A percentile compares a stretch with the other conserved stretches of the same genome.
Evolutionary conservation across 1,140 invertebrate genomes (phyloP).

Genomic region (Laodelphax striatellus): DNA sequence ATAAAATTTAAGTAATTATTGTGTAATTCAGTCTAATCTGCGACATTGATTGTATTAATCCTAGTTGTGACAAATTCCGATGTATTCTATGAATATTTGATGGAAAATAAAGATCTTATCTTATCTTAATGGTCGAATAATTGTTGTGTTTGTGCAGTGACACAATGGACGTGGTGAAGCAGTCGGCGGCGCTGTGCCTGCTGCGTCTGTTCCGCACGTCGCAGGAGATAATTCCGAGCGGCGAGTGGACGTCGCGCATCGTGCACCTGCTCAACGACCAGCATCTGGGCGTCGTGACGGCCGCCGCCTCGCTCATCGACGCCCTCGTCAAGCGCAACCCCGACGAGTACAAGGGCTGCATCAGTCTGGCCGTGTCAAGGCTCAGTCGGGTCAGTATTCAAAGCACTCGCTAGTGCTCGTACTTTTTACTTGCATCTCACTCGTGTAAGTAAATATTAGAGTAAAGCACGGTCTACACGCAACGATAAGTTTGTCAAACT

Average conservation of each 20-base stretch:
- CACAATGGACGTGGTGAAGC: slow-evolving; percentile 99
- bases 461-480: too few relatives aligned
- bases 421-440: too few relatives aligned
- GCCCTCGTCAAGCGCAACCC: slow-evolving; percentile 96
- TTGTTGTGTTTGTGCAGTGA: slow-evolving; percentile 53
- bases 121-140: too few relatives aligned
- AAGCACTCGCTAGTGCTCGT: too few relatives aligned
- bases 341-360: slow-evolving; percentile 98
- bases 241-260: slow-evolving; percentile 97
- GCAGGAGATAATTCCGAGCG: slow-evolving; percentile 89
- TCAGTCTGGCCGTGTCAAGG: slow-evolving; percentile 92
- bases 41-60: too few relatives aligned
- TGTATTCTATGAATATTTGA: too few relatives aligned
- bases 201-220: slow-evolving; percentile 85
- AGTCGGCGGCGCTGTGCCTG: slow-evolving; percentile 95
- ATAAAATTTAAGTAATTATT: too few relatives aligned
- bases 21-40: too few relatives aligned
- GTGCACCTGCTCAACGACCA: slow-evolving; percentile 98
- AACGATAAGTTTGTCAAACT: too few relatives aligned
- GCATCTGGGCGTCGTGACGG: slow-evolving; percentile 98
- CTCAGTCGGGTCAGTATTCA: slow-evolving; percentile 65
- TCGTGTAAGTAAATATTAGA: too few relatives aligned
- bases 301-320: slow-evolving; percentile 95
- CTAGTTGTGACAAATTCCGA: too few relatives aligned
- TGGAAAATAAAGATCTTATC: too few relatives aligned